Evolutionary conservation across 2,113 vertebrate species (phyloP).

Genomic region (Lota lota): DNA sequence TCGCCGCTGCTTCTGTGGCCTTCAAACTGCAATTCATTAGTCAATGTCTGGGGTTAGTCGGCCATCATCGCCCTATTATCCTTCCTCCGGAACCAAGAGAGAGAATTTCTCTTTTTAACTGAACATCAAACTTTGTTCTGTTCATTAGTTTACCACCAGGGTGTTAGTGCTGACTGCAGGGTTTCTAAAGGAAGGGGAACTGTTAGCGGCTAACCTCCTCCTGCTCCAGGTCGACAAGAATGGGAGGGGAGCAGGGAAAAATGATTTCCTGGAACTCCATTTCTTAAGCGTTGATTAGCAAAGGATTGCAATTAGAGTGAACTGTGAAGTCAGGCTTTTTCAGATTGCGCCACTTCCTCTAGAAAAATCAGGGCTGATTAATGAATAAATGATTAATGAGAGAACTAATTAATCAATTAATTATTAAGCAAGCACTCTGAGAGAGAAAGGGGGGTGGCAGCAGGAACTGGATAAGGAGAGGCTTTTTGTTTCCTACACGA

Average conservation of each 20-base stretch:
- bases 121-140: constrained; percentile 46
- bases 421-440: constrained; percentile 77
- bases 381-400: constrained; percentile 82
- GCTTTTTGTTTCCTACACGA: constrained; percentile 42
- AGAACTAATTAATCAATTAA: constrained; percentile 80
- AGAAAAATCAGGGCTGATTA: constrained; percentile 79
- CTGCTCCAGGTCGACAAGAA: constrained; percentile 61
- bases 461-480: constrained; percentile 55
- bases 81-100: neutral
- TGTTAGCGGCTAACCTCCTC: constrained; percentile 64
- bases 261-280: constrained; percentile 76
- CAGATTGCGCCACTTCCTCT: constrained; percentile 72
- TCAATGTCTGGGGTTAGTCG: constrained; percentile 48
- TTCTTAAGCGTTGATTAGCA: constrained; percentile 78
- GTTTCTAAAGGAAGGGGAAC: constrained; percentile 33
- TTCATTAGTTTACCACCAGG: constrained; percentile 50
- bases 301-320: constrained; percentile 77
- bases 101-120: constrained; percentile 47
- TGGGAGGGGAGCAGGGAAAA: constrained; percentile 54
- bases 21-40: constrained; percentile 61
- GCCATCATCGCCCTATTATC: constrained; percentile 24
- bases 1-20: constrained; percentile 44
- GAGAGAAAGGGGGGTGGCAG: constrained; percentile 57
- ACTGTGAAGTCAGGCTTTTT: constrained; percentile 77
- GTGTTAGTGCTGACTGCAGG: constrained; percentile 62